Percentiles rank a stretch among this genome's conserved stretches.
These are phyloP conservation scores for Stomatorhinus ivindoensis DNA, from an alignment of 2,113 vertebrate genomes.

Conservation along the genomic window DNA sequence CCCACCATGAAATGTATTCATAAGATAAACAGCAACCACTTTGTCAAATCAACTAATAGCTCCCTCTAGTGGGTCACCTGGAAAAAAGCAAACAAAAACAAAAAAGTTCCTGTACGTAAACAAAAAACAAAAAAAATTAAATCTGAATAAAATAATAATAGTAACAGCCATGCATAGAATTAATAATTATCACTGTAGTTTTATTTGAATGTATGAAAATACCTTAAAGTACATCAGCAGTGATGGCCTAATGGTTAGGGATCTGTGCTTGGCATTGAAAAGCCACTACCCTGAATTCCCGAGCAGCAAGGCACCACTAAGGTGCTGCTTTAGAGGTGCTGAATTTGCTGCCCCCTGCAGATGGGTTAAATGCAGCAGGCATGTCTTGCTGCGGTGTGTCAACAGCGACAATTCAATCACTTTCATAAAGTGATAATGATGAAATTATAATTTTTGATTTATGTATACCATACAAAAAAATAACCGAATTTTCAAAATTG, in stretches of 20 bases:
- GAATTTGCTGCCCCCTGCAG: too few species aligned
- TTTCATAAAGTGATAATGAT: not conserved
- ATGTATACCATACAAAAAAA: not conserved
- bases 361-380: too few species aligned
- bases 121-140: not conserved
- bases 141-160: not conserved
- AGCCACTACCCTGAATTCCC: too few species aligned
- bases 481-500: not conserved
- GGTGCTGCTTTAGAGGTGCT: too few species aligned
- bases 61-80: conserved; percentile 5
- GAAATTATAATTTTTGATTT: not conserved
- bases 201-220: not conserved
- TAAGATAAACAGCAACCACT: not conserved
- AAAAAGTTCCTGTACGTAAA: not conserved
- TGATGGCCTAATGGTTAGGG: too few species aligned
- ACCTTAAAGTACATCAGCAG: not conserved
- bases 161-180: not conserved
- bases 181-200: not conserved
- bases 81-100: not conserved
- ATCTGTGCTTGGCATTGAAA: too few species aligned
- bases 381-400: too few species aligned
- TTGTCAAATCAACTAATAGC: not conserved
- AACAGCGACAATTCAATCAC: too few species aligned
- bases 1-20: not conserved
- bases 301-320: too few species aligned